A percentile compares a stretch with the other conserved stretches of the same genome.
These are phyloP conservation scores for Scomber colias DNA, from an alignment of 2,113 vertebrate genomes.

Conservation along the genomic window DNA sequence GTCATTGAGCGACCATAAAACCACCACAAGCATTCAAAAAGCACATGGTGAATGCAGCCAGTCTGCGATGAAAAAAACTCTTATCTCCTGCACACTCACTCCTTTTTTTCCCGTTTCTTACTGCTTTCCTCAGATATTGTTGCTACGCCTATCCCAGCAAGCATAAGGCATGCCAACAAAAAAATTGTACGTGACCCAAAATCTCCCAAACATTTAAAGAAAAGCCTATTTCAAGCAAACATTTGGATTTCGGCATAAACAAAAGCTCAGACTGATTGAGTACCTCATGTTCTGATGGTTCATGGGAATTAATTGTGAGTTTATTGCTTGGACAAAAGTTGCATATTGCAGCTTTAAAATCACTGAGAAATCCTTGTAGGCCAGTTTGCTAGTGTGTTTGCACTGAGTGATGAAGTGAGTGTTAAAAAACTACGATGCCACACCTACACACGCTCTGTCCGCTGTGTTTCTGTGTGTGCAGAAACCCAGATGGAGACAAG, in stretches of 20 bases:
- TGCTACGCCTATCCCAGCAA: conserved; percentile 40
- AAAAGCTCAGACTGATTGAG: neutral
- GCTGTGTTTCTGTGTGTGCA: conserved; percentile 74
- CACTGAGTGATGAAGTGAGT: neutral
- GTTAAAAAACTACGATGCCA: conserved; percentile 5
- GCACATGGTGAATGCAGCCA: neutral
- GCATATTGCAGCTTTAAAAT: conserved; percentile 11
- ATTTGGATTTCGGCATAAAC: neutral
- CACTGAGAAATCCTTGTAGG: no score
- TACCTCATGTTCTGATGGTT: neutral
- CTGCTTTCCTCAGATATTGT: conserved; percentile 36
- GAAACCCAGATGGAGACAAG: conserved; percentile 92
- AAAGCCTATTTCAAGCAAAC: conserved; percentile 4
- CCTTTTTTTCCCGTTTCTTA: neutral
- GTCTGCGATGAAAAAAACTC: neutral
- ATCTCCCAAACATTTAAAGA: conserved; percentile 15
- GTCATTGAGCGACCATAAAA: conserved; percentile 1
- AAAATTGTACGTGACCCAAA: conserved; percentile 10
- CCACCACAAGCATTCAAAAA: conserved; percentile 1
- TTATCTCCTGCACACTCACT: conserved; percentile 30
- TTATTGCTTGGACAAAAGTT: neutral
- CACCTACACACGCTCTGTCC: conserved; percentile 65
- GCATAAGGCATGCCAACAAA: conserved; percentile 3
- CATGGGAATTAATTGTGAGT: neutral
- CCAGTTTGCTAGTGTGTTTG: neutral